phyloP scores from a whole-genome alignment of 2,888 invertebrate genomes.

The Clistopyga incitator region DNA sequence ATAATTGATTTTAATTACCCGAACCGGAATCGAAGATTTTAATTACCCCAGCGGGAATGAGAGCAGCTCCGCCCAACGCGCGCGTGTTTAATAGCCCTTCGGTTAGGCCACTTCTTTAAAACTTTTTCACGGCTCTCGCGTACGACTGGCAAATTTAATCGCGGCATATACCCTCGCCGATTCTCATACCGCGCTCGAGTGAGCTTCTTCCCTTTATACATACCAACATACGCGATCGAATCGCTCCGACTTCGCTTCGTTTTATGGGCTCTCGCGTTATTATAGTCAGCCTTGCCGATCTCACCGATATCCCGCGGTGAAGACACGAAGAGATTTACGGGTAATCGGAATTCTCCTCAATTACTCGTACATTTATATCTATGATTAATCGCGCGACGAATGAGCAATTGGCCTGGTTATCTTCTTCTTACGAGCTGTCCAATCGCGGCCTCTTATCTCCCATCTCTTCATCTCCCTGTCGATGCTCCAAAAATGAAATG shows the following conservation, averaged over 20 bases:
- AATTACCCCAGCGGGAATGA: slow-evolving; percentile 75
- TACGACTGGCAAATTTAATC: slow-evolving; percentile 53
- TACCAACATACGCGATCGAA: slow-evolving; percentile 40
- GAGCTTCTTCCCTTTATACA: slow-evolving; percentile 20
- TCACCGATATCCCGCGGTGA: slow-evolving; percentile 57
- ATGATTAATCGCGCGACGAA: slow-evolving; percentile 64
- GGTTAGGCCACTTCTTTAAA: slow-evolving; percentile 54
- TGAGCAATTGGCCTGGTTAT: slow-evolving; percentile 55
- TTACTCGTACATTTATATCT: slow-evolving; percentile 63
- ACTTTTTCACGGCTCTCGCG: slow-evolving; percentile 61
- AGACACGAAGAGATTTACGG: slow-evolving; percentile 65
- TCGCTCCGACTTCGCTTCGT: slow-evolving; percentile 33
- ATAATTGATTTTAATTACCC: slow-evolving; percentile 79
- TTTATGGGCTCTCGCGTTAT: slow-evolving; percentile 32
- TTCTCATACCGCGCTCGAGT: slow-evolving; percentile 27
- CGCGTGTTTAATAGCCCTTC: slow-evolving; percentile 69
- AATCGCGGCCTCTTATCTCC: slow-evolving; percentile 15
- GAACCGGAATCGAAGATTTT: slow-evolving; percentile 74
- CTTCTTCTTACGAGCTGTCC: slow-evolving; percentile 27
- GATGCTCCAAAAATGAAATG: background rate
- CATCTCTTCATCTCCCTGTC: slow-evolving; percentile 23
- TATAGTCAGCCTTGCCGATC: slow-evolving; percentile 51
- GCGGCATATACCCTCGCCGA: slow-evolving; percentile 24
- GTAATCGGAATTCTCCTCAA: slow-evolving; percentile 71
- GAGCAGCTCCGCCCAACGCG: slow-evolving; percentile 70